Evolutionary conservation across 2,888 invertebrate species (phyloP).

Genomic region (Liodrosophila aerea): DNA sequence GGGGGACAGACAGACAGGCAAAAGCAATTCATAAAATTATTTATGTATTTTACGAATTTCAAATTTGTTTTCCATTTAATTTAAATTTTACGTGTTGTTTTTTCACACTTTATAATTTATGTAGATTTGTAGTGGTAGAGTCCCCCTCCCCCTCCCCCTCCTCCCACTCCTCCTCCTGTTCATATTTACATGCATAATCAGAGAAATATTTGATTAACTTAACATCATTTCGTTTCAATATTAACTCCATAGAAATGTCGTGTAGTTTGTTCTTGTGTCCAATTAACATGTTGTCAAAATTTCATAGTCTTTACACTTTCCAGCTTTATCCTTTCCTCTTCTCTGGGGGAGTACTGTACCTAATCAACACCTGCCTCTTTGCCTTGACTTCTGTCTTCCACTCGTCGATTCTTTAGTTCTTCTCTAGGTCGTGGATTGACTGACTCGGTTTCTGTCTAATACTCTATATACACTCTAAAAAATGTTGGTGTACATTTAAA

Average conservation of each 20-base stretch:
- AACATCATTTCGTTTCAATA: constrained; percentile 11
- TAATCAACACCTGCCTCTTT: not conserved
- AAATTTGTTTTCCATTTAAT: not conserved
- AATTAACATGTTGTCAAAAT: constrained; percentile 12
- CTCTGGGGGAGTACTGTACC: too few species aligned
- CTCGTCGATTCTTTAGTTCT: too few species aligned
- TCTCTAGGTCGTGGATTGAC: too few species aligned
- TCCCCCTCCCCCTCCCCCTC: too few species aligned
- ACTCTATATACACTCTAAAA: too few species aligned
- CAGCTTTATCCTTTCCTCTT: not conserved
- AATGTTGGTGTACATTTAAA: too few species aligned
- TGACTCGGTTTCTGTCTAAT: too few species aligned
- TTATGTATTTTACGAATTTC: constrained; percentile 7
- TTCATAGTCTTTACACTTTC: not conserved
- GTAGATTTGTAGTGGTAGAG: not conserved
- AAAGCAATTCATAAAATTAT: constrained; percentile 12
- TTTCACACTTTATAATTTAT: constrained; percentile 13
- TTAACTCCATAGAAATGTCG: constrained; percentile 13
- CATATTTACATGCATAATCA: constrained; percentile 51
- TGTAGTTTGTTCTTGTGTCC: constrained; percentile 7
- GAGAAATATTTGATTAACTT: constrained; percentile 52
- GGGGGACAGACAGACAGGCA: not conserved
- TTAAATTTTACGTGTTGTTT: not conserved
- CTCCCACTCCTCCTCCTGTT: not conserved
- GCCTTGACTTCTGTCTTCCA: too few species aligned